A percentile compares a stretch with the other conserved stretches of the same genome.
Conservation (phyloP, 2,888 invertebrate genomes). For the Drosophila longiperda region DNA sequence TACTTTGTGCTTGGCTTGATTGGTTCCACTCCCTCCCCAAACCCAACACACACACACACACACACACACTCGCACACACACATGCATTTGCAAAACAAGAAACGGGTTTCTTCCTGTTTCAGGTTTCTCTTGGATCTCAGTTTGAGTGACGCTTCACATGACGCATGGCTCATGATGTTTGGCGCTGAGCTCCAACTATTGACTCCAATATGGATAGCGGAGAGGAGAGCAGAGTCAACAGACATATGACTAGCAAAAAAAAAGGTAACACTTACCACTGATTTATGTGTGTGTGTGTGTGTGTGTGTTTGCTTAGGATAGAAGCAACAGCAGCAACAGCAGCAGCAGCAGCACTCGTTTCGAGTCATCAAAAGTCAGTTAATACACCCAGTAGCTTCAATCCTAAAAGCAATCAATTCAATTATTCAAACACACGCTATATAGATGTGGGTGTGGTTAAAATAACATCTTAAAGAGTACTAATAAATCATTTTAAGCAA, state of each 20-base stretch:
- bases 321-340: background rate
- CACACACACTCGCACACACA: conserved; percentile 12
- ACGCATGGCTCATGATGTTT: conserved; percentile 61
- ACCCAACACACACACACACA: conserved; percentile 16
- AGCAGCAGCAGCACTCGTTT: background rate
- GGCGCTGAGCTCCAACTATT: conserved; percentile 50
- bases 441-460: conserved; percentile 9
- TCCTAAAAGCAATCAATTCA: conserved; percentile 20
- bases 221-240: background rate
- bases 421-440: conserved; percentile 23
- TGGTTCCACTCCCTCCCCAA: conserved; percentile 68
- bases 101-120: conserved; percentile 72
- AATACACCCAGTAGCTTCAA: conserved; percentile 39
- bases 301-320: conserved; percentile 10
- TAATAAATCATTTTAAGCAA: background rate
- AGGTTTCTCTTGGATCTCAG: conserved; percentile 54
- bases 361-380: conserved; percentile 16
- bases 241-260: conserved; percentile 43
- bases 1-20: conserved; percentile 65
- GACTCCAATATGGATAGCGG: conserved; percentile 12
- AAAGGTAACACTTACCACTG: conserved; percentile 41
- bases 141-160: conserved; percentile 66
- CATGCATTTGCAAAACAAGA: conserved; percentile 31
- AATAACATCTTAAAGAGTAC: conserved; percentile 6
- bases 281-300: conserved; percentile 29